phyloP scores from a whole-genome alignment of 2,888 invertebrate species.

The Zaprionus lineosus region DNA sequence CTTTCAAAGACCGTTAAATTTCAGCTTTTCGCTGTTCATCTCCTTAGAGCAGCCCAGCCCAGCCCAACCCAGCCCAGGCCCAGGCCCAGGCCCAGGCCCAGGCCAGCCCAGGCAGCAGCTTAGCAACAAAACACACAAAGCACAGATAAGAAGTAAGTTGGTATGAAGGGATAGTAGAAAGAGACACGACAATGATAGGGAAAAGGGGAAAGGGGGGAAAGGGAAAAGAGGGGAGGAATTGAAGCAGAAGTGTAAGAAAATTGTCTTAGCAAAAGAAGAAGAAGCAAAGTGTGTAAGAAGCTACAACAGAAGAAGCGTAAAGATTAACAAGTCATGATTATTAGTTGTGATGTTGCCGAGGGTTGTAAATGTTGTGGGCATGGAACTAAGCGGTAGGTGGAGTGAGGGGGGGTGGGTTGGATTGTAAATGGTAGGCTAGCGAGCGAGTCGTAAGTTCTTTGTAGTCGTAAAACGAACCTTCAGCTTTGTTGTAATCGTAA shows the following conservation, averaged over 20 bases:
- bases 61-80: too few relatives aligned
- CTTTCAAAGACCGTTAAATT: conserved; percentile 48
- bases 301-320: conserved; percentile 69
- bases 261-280: conserved; percentile 6
- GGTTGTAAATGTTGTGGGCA: not conserved
- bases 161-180: too few relatives aligned
- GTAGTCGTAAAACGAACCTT: not conserved
- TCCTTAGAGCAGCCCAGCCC: conserved; percentile 22
- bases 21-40: conserved; percentile 15
- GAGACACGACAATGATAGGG: conserved; percentile 2
- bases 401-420: not conserved
- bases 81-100: too few relatives aligned
- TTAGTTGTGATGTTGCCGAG: conserved; percentile 48
- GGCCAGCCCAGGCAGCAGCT: too few relatives aligned
- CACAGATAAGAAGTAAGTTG: conserved; percentile 11
- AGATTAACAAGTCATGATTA: conserved; percentile 80
- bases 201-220: not conserved
- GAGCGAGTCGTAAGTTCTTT: conserved; percentile 1
- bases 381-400: conserved; percentile 2
- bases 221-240: not conserved
- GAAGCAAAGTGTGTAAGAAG: conserved; percentile 40
- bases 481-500: conserved; percentile 14
- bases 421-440: not conserved
- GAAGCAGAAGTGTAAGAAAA: conserved; percentile 5
- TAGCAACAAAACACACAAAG: conserved; percentile 24